Evolutionary conservation across 2,888 invertebrate species (phyloP).

Genomic region (Synergus laeviventris): DNA sequence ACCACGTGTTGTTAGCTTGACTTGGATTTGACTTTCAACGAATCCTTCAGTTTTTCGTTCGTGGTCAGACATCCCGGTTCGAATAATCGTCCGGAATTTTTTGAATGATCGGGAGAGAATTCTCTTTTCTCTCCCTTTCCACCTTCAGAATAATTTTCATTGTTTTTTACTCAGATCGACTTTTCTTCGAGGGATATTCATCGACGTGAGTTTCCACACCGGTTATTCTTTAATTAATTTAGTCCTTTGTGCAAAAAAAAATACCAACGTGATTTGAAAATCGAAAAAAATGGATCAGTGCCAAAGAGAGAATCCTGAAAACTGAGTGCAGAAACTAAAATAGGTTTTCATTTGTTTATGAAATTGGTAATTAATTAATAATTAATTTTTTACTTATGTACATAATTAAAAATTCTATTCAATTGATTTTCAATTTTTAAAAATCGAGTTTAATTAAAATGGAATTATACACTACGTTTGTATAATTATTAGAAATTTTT

Average conservation of each 20-base stretch:
- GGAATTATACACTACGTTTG: no score
- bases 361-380: not conserved
- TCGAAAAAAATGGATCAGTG: not conserved
- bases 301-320: not conserved
- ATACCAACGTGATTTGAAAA: not conserved
- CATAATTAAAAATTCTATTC: not conserved
- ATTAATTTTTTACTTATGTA: not conserved
- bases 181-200: slow-evolving; percentile 2
- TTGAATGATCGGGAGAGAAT: slow-evolving; percentile 20
- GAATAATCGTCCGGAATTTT: slow-evolving; percentile 43
- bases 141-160: not conserved
- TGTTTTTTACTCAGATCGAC: not conserved
- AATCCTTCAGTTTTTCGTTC: slow-evolving; percentile 65
- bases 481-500: not conserved
- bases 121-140: slow-evolving; percentile 3
- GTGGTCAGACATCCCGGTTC: slow-evolving; percentile 59
- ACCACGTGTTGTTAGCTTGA: slow-evolving; percentile 51
- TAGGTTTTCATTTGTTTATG: not conserved
- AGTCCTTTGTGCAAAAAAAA: not conserved
- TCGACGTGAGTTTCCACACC: slow-evolving; percentile 14
- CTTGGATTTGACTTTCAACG: slow-evolving; percentile 52
- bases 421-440: no score
- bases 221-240: slow-evolving; percentile 4
- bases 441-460: no score
- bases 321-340: not conserved